Conservation (phyloP, 2,797 vertebrate genomes). For the Iguana delicatissima region DNA sequence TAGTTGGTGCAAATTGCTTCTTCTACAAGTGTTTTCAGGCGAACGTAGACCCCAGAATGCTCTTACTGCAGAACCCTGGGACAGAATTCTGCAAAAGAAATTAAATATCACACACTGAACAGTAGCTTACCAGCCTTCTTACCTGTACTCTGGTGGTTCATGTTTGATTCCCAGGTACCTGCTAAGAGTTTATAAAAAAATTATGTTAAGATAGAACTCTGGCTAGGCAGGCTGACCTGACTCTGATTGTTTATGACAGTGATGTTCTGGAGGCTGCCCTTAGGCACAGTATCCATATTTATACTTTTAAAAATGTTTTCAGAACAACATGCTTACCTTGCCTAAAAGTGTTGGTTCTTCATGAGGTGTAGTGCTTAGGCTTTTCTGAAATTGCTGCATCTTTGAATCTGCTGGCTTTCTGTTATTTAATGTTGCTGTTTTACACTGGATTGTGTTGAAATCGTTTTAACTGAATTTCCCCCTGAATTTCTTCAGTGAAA, state of each 20-base stretch:
- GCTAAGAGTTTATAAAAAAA: rapidly evolving
- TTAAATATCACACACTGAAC: not conserved
- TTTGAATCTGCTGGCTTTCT: not conserved
- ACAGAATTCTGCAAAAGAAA: slow-evolving; percentile 3
- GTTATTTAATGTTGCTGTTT: not conserved
- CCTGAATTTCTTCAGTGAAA: not conserved
- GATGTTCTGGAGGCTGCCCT: not conserved
- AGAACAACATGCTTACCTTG: not conserved
- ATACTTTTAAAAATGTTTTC: not conserved
- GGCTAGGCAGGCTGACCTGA: not conserved
- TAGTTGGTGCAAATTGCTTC: not conserved
- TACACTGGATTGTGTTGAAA: not conserved
- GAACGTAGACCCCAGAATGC: not conserved
- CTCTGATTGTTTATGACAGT: not conserved
- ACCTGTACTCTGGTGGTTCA: rapidly evolving
- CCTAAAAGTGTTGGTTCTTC: not conserved
- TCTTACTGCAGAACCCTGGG: not conserved
- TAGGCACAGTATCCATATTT: not conserved
- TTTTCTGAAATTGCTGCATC: not conserved
- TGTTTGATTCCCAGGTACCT: not conserved
- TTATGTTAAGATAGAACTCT: not conserved
- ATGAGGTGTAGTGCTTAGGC: not conserved
- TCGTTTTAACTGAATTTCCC: not conserved
- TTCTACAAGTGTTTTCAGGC: not conserved
- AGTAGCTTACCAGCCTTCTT: not conserved